phyloP scores from a whole-genome alignment of 1,140 invertebrate genomes.

The Cydia splendana region DNA sequence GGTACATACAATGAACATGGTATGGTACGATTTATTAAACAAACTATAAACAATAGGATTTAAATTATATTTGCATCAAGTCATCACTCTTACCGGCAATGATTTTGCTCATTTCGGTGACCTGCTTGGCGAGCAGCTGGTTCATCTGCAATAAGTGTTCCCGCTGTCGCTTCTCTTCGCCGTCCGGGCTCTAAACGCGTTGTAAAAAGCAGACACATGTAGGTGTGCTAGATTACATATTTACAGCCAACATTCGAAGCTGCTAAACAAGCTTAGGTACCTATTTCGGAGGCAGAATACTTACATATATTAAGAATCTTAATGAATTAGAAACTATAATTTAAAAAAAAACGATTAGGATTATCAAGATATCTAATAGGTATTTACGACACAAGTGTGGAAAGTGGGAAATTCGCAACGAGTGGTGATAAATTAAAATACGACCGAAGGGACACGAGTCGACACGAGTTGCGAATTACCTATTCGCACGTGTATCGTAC shows the following conservation, averaged over 20 bases:
- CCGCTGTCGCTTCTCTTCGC: constrained; percentile 91
- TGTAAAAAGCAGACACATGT: constrained; percentile 61
- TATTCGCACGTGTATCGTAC: too few species aligned
- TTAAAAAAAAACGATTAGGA: not conserved
- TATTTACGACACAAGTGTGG: too few species aligned
- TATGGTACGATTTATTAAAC: constrained; percentile 25
- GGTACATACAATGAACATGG: too few species aligned
- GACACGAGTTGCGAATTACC: too few species aligned
- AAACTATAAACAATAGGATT: constrained; percentile 25
- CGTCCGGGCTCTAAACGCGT: constrained; percentile 82
- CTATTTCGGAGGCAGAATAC: constrained; percentile 49
- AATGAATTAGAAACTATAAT: not conserved
- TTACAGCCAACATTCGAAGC: constrained; percentile 75
- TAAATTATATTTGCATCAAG: constrained; percentile 13
- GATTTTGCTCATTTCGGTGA: constrained; percentile 95
- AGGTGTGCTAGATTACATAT: constrained; percentile 59
- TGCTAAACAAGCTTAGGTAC: constrained; percentile 48
- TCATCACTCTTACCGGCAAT: constrained; percentile 88
- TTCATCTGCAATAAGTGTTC: constrained; percentile 93
- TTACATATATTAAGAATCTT: not conserved
- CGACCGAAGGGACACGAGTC: too few species aligned
- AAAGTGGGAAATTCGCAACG: too few species aligned
- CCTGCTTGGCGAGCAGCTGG: constrained; percentile 95
- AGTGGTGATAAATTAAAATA: too few species aligned
- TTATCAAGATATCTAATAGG: not conserved